A percentile compares a stretch with the other conserved stretches of the same genome.
Conservation (phyloP, 2,113 vertebrate species). For the Dromiciops gliroides region DNA sequence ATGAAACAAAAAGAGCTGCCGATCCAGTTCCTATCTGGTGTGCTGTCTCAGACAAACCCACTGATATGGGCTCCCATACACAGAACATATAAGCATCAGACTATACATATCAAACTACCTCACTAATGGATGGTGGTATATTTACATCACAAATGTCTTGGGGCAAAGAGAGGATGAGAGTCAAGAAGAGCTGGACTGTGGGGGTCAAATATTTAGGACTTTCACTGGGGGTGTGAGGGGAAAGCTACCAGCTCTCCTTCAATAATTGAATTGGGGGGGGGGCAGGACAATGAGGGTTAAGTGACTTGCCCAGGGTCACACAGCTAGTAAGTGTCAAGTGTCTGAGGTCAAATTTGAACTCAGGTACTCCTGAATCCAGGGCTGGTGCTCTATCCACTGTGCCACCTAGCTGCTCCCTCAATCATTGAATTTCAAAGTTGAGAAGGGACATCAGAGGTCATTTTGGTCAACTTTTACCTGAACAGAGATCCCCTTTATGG, state of each 20-base stretch:
- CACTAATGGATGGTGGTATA: not conserved
- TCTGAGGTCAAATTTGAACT: too few relatives aligned
- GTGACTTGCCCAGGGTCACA: too few relatives aligned
- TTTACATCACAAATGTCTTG: not conserved
- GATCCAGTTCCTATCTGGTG: not conserved
- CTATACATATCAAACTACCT: not conserved
- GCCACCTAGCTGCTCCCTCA: too few relatives aligned
- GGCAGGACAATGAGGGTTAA: too few relatives aligned
- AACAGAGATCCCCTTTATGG: not conserved
- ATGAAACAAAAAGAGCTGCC: not conserved
- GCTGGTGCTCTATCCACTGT: too few relatives aligned
- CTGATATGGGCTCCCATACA: not conserved
- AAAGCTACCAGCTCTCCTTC: not conserved
- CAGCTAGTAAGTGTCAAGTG: too few relatives aligned
- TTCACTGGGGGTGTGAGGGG: not conserved
- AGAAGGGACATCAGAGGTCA: not conserved
- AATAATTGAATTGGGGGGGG: not conserved
- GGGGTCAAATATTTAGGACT: not conserved
- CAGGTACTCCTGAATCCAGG: too few relatives aligned
- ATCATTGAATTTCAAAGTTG: not conserved
- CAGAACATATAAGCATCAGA: not conserved
- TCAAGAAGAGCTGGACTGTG: not conserved
- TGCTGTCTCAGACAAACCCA: not conserved
- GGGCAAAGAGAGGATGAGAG: not conserved
- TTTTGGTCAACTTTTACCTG: not conserved